A percentile compares a stretch with the other conserved stretches of the same genome.
Evolutionary conservation across 1,140 invertebrate species (phyloP).

Genomic region (Ridgeia piscesae): DNA sequence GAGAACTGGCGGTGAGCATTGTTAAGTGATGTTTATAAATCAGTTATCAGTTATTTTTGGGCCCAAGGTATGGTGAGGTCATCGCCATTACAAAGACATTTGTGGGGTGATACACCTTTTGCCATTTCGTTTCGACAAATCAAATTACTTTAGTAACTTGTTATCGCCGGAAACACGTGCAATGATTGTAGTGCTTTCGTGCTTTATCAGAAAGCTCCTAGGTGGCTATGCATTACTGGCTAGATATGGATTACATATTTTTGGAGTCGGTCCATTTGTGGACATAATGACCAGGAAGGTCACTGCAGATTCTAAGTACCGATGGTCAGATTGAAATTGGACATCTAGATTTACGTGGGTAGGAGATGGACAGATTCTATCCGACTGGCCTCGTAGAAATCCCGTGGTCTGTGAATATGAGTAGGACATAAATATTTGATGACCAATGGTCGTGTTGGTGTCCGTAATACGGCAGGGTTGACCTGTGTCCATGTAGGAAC

Average conservation of each 20-base stretch:
- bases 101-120: neutral
- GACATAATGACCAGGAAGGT: neutral
- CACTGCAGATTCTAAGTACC: neutral
- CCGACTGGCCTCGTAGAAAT: neutral
- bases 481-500: neutral
- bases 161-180: neutral
- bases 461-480: neutral
- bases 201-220: neutral
- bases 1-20: neutral
- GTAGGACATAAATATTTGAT: neutral
- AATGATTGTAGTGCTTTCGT: neutral
- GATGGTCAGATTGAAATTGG: neutral
- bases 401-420: neutral
- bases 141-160: neutral
- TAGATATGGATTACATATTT: neutral
- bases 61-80: neutral
- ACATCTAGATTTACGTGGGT: neutral
- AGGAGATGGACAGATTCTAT: neutral
- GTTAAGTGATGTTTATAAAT: neutral
- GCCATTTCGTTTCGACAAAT: neutral
- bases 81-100: neutral
- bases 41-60: neutral
- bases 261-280: neutral
- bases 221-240: neutral
- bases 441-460: neutral